Conservation (phyloP, 1,140 invertebrate species). For the Sinonovacula constricta region DNA sequence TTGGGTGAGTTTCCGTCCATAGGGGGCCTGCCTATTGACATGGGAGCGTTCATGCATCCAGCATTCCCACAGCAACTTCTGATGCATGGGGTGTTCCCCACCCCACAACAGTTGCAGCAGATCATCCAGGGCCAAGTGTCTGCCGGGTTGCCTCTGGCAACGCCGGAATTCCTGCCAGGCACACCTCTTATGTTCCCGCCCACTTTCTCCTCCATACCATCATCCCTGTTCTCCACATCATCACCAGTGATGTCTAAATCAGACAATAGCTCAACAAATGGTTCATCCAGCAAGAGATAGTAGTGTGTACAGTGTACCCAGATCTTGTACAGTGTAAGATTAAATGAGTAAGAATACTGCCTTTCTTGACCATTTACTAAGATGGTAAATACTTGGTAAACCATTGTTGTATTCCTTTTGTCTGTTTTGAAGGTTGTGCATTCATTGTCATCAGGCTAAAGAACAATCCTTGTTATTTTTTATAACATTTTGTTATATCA, state of each 20-base stretch:
- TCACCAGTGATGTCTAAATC: conserved; percentile 2
- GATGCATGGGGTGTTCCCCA: conserved; percentile 37
- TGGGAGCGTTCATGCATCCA: conserved; percentile 28
- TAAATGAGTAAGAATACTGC: no score
- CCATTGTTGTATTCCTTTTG: no score
- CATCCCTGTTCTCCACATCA: conserved; percentile 17
- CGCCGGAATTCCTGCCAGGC: conserved; percentile 11
- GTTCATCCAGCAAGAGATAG: conserved; percentile 1
- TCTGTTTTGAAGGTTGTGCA: no score
- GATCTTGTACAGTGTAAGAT: no score
- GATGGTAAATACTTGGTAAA: no score
- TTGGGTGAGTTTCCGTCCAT: conserved; percentile 14
- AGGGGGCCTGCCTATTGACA: conserved; percentile 31
- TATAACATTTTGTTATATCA: no score
- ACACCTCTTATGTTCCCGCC: conserved; percentile 34
- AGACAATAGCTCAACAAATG: conserved; percentile 6
- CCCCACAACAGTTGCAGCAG: conserved; percentile 38
- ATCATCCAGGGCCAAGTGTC: conserved; percentile 45
- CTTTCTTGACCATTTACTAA: no score
- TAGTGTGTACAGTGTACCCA: no score
- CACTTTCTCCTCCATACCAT: conserved; percentile 1
- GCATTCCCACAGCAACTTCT: conserved; percentile 43
- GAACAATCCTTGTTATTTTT: no score
- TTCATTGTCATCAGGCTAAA: no score
- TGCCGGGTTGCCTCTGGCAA: conserved; percentile 21